Percentiles rank a stretch among this genome's conserved stretches.
These are phyloP conservation scores for Rhyacophila evoluta DNA, from an alignment of 2,888 invertebrate genomes.

Conservation along the genomic window DNA sequence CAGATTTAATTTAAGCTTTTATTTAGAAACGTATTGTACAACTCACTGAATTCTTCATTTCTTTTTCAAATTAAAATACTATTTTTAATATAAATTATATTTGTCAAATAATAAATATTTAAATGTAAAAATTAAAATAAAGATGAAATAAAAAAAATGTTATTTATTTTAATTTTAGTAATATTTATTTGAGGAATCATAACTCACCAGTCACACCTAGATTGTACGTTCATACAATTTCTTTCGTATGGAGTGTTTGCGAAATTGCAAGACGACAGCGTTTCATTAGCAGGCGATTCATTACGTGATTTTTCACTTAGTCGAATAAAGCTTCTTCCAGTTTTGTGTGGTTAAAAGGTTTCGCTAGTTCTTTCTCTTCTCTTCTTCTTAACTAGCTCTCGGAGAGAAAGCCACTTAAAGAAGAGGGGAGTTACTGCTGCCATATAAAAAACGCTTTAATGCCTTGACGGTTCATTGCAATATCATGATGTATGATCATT, in stretches of 20 bases:
- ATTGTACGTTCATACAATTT: not conserved
- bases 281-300: slow-evolving; percentile 42
- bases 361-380: not conserved
- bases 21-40: no score
- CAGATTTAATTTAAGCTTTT: no score
- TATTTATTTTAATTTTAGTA: no score
- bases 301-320: slow-evolving; percentile 47
- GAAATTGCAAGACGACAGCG: slow-evolving; percentile 23
- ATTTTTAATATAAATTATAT: no score
- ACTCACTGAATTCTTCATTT: no score
- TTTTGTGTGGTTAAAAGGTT: slow-evolving; percentile 42
- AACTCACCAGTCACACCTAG: not conserved
- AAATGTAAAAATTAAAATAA: no score
- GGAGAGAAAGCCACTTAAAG: slow-evolving; percentile 34
- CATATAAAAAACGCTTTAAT: not conserved
- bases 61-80: no score
- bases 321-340: slow-evolving; percentile 39
- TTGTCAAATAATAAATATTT: not conserved
- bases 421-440: not conserved
- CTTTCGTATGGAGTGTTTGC: not conserved
- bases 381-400: slow-evolving; percentile 31
- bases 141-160: no score
- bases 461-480: not conserved
- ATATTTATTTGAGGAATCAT: not conserved
- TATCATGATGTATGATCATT: not conserved